Evolutionary conservation across 2,113 vertebrate species (phyloP).

Genomic region (Crotophaga sulcirostris): DNA sequence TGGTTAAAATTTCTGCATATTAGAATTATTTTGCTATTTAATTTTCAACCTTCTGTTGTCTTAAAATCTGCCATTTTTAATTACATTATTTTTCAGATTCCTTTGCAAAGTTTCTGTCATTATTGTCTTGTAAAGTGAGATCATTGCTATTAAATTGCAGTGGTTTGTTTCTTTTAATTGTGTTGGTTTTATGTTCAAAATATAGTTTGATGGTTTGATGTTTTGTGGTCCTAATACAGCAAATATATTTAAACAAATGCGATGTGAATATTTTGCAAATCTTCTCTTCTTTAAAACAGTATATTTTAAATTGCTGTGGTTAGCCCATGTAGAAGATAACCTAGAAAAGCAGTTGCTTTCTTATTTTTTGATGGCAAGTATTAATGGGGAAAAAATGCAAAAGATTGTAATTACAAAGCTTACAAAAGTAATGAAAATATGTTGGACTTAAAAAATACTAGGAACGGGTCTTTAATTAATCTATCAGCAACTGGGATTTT

Average conservation of each 20-base stretch:
- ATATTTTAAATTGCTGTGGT: neutral
- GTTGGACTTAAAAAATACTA: neutral
- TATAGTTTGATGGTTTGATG: neutral
- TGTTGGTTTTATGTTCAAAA: conserved; percentile 15
- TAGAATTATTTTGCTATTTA: conserved; percentile 19
- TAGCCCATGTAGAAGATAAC: neutral
- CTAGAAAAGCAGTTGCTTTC: neutral
- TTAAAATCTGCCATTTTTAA: conserved; percentile 22
- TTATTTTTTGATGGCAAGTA: neutral
- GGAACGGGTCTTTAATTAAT: neutral
- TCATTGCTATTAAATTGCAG: conserved; percentile 58
- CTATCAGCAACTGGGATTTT: neutral
- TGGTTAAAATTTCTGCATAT: neutral
- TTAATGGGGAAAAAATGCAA: neutral
- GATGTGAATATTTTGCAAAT: neutral
- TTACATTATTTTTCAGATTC: conserved; percentile 2
- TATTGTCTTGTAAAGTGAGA: conserved; percentile 53
- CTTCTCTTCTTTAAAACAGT: neutral
- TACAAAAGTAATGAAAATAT: neutral
- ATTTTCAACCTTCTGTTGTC: conserved; percentile 23
- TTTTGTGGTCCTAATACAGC: neutral
- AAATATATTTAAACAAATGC: neutral
- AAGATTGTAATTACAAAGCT: neutral
- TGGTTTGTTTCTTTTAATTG: conserved; percentile 47
- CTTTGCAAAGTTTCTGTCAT: neutral